Percentiles rank a stretch among this genome's conserved stretches.
Conservation (phyloP, 2,113 vertebrate genomes). For the Hippocampus abdominalis region DNA sequence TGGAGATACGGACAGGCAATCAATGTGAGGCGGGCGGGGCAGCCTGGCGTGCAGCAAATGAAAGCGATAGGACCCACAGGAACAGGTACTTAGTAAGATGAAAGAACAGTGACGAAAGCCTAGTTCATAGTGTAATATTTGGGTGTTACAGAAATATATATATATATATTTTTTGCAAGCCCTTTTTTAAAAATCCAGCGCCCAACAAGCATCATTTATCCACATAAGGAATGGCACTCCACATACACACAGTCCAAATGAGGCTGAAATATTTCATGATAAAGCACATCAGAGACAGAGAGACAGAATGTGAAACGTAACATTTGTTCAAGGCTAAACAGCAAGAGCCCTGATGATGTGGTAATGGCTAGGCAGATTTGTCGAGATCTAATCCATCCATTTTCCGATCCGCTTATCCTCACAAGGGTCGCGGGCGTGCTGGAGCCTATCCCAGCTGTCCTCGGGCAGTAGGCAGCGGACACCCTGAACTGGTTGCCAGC, state of each 20-base stretch:
- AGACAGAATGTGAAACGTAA: no score
- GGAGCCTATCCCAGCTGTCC: no score
- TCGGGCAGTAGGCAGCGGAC: no score
- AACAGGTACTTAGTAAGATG: constrained; percentile 42
- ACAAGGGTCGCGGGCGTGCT: no score
- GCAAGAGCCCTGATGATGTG: no score
- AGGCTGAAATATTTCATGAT: not conserved
- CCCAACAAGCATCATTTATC: not conserved
- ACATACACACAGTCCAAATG: not conserved
- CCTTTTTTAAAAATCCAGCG: not conserved
- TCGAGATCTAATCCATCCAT: no score
- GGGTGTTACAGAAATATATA: constrained; percentile 6
- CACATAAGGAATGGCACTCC: not conserved
- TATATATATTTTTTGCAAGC: no score
- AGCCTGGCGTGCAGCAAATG: constrained; percentile 47
- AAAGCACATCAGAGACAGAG: not conserved
- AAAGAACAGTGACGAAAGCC: constrained; percentile 32
- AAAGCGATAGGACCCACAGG: constrained; percentile 59
- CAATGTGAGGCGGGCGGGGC: constrained; percentile 52
- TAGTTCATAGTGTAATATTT: not conserved
- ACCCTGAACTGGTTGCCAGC: no score
- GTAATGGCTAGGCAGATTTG: no score
- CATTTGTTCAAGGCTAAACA: no score
- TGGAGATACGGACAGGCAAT: constrained; percentile 58
- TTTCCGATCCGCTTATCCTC: no score